These are phyloP conservation scores for Mythimna lalbum DNA, from an alignment of 2,888 invertebrate genomes.

Conservation along the genomic window DNA sequence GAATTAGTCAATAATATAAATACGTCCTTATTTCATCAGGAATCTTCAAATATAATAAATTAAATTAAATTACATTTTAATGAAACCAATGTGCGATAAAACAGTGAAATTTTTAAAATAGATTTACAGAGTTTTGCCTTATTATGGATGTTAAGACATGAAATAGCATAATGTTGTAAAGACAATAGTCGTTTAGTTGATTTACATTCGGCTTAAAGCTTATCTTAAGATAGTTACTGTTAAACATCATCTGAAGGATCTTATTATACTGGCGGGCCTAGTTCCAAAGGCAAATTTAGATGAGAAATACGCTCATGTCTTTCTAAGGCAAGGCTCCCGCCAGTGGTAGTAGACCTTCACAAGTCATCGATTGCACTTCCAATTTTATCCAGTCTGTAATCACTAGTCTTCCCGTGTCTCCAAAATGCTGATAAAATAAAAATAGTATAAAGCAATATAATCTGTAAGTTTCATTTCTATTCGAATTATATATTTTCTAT, in stretches of 20 bases:
- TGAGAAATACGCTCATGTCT: not conserved
- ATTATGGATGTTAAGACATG: conserved; percentile 57
- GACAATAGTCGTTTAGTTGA: conserved; percentile 48
- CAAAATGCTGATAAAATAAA: conserved; percentile 37
- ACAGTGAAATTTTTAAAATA: conserved; percentile 33
- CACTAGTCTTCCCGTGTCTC: conserved; percentile 49
- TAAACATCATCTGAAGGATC: not conserved
- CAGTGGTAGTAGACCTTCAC: not conserved
- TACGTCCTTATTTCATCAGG: conserved; percentile 31
- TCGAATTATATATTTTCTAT: conserved; percentile 17
- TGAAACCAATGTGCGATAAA: conserved; percentile 11
- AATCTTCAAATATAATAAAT: conserved; percentile 21
- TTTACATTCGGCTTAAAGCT: conserved; percentile 41
- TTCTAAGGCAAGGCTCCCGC: not conserved
- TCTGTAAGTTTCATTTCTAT: conserved; percentile 48
- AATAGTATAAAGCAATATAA: conserved; percentile 37
- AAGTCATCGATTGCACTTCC: conserved; percentile 30
- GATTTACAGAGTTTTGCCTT: conserved; percentile 59
- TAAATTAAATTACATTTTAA: conserved; percentile 8
- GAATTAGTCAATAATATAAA: conserved; percentile 50
- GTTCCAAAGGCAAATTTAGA: not conserved
- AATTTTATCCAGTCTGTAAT: conserved; percentile 32
- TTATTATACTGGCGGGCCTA: not conserved
- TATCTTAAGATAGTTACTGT: conserved; percentile 18
- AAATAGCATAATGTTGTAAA: conserved; percentile 56